These are phyloP conservation scores for Phaethornis superciliosus DNA, from an alignment of 2,113 vertebrate species.

Conservation along the genomic window DNA sequence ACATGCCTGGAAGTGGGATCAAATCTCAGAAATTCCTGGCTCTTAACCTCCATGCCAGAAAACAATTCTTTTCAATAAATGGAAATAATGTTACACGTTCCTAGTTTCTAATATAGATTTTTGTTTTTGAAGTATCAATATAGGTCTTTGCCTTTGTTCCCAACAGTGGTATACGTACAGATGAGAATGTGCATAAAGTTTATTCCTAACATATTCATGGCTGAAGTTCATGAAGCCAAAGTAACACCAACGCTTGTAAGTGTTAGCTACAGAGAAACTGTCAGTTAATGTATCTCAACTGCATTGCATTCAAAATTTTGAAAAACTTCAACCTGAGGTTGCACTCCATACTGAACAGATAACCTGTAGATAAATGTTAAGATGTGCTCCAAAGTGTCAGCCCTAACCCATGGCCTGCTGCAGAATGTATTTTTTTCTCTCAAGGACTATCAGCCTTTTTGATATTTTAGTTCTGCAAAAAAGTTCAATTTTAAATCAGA, in stretches of 20 bases:
- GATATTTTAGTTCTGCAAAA: neutral
- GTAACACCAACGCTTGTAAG: neutral
- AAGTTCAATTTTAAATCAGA: neutral
- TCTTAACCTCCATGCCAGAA: neutral
- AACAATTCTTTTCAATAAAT: neutral
- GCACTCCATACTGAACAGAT: neutral
- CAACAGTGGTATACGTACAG: neutral
- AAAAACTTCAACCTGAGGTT: neutral
- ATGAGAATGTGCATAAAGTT: neutral
- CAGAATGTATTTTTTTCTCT: neutral
- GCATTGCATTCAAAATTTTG: neutral
- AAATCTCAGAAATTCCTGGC: neutral
- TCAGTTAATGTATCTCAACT: neutral
- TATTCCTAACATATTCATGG: neutral
- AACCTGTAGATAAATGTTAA: neutral
- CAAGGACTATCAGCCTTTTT: neutral
- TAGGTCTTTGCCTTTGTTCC: neutral
- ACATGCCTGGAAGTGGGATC: neutral
- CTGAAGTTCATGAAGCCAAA: neutral
- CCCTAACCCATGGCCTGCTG: neutral
- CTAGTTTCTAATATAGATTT: neutral
- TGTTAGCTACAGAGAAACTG: neutral
- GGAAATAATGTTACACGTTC: neutral
- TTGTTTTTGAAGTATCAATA: neutral
- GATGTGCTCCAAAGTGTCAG: neutral